phyloP scores from a whole-genome alignment of 2,888 invertebrate genomes.

The Mythimna ferrago region DNA sequence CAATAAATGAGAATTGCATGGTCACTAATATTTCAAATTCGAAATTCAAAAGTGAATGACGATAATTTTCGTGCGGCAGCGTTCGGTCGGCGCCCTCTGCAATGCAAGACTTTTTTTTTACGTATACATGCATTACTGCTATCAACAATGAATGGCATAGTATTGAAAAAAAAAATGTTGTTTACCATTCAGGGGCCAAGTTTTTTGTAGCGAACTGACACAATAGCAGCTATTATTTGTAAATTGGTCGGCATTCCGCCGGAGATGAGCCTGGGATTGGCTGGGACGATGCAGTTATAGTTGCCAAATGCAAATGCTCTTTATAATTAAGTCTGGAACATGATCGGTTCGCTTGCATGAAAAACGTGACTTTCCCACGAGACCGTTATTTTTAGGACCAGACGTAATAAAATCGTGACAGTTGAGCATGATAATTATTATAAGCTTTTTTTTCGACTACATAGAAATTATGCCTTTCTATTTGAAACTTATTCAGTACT shows the following conservation, averaged over 20 bases:
- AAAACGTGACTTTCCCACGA: slow-evolving; percentile 50
- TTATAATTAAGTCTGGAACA: slow-evolving; percentile 30
- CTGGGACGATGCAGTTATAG: slow-evolving; percentile 26
- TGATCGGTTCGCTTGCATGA: background rate
- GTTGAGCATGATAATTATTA: background rate
- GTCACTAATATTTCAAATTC: slow-evolving; percentile 67
- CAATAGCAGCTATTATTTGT: slow-evolving; percentile 57
- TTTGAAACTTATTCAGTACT: background rate
- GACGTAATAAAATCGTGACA: slow-evolving; percentile 26
- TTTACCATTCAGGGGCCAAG: slow-evolving; percentile 62
- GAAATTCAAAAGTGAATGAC: slow-evolving; percentile 59
- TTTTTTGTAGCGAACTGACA: slow-evolving; percentile 57
- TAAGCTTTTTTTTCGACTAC: background rate
- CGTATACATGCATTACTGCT: slow-evolving; percentile 13
- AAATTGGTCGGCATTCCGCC: slow-evolving; percentile 47
- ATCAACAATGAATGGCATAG: slow-evolving; percentile 53
- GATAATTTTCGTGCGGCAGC: slow-evolving; percentile 42
- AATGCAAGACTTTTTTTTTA: slow-evolving; percentile 31
- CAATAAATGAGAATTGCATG: slow-evolving; percentile 61
- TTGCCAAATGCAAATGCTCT: slow-evolving; percentile 54
- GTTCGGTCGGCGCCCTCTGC: slow-evolving; percentile 63
- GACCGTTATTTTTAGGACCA: slow-evolving; percentile 31
- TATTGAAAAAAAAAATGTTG: slow-evolving; percentile 50
- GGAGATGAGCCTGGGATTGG: slow-evolving; percentile 31
- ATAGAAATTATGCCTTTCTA: background rate